These are phyloP conservation scores for Drosophila affinis DNA, from an alignment of 2,888 invertebrate species.

Conservation along the genomic window DNA sequence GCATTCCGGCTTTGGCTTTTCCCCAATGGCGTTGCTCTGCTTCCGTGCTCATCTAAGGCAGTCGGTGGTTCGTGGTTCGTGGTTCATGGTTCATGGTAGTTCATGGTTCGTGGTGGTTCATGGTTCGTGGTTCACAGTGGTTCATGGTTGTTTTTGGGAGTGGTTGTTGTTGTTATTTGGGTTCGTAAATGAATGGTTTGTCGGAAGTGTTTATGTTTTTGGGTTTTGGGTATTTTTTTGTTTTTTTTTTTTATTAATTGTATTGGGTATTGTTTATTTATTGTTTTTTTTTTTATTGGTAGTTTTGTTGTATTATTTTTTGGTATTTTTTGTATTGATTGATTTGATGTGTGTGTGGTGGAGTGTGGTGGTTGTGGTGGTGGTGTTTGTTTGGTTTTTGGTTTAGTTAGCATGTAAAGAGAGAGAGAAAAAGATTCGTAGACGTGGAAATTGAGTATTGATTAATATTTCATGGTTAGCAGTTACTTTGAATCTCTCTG, in stretches of 20 bases:
- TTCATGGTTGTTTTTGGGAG: slow-evolving; percentile 16
- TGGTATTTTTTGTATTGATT: slow-evolving; percentile 22
- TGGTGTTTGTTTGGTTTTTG: neutral
- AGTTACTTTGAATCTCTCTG: slow-evolving; percentile 61
- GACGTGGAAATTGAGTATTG: slow-evolving; percentile 77
- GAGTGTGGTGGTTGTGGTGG: neutral
- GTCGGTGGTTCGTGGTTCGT: slow-evolving; percentile 29
- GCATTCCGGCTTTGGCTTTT: slow-evolving; percentile 25
- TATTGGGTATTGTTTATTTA: slow-evolving; percentile 13
- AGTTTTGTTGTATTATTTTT: slow-evolving; percentile 12
- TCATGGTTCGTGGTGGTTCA: slow-evolving; percentile 35
- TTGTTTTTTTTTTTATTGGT: slow-evolving; percentile 28
- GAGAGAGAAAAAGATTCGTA: slow-evolving; percentile 67
- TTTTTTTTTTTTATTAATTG: slow-evolving; percentile 13
- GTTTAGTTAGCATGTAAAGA: slow-evolving; percentile 77
- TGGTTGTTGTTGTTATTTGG: slow-evolving; percentile 2
- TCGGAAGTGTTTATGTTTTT: slow-evolving; percentile 25
- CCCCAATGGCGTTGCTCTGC: slow-evolving; percentile 16
- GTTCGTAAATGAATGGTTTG: slow-evolving; percentile 23
- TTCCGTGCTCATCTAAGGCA: slow-evolving; percentile 54
- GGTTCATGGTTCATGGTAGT: neutral
- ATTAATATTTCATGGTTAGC: slow-evolving; percentile 72
- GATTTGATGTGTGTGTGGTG: slow-evolving; percentile 22
- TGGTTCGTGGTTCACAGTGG: slow-evolving; percentile 11
- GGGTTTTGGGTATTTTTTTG: neutral